phyloP scores from a whole-genome alignment of 30 jellyfish, hydroid and myxozoan species.

The Aurelia sp. region DNA sequence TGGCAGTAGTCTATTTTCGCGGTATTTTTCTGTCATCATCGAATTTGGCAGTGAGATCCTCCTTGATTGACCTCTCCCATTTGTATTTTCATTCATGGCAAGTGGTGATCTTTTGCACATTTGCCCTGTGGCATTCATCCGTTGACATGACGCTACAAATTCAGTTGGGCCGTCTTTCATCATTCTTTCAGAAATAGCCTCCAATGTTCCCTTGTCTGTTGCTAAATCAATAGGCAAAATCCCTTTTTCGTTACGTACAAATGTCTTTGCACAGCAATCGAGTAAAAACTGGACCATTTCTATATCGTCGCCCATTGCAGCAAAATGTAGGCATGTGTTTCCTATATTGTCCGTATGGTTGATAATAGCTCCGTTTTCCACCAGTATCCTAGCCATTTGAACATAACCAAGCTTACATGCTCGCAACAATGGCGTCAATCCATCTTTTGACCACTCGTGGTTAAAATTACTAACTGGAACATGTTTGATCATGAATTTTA shows the following conservation, averaged over 20 bases:
- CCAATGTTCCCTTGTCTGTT: conserved; percentile 7
- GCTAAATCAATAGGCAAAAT: conserved; percentile 48
- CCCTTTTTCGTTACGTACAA: conserved; percentile 47
- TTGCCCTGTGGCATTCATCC: conserved; percentile 23
- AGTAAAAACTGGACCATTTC: conserved; percentile 53
- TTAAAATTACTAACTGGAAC: conserved; percentile 15
- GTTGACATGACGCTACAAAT: conserved; percentile 55
- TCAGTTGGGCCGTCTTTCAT: conserved; percentile 70
- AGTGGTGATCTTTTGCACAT: conserved; percentile 10
- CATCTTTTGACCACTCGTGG: conserved; percentile 10
- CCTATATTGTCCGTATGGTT: conserved; percentile 40
- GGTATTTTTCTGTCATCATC: neutral
- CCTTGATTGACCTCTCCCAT: neutral
- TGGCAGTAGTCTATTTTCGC: neutral
- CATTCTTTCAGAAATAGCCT: conserved; percentile 48
- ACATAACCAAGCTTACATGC: conserved; percentile 36
- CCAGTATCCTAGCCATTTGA: conserved; percentile 44
- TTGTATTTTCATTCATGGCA: neutral
- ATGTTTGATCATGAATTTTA: conserved; percentile 36
- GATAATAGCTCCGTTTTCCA: conserved; percentile 50
- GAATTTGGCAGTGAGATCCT: conserved; percentile 41
- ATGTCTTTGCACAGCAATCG: conserved; percentile 57
- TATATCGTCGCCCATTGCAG: conserved; percentile 32
- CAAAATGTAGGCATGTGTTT: conserved; percentile 58
- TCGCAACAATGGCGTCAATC: conserved; percentile 36